These are phyloP conservation scores for Diplazon laetatorius DNA, from an alignment of 2,888 invertebrate genomes.

Conservation along the genomic window DNA sequence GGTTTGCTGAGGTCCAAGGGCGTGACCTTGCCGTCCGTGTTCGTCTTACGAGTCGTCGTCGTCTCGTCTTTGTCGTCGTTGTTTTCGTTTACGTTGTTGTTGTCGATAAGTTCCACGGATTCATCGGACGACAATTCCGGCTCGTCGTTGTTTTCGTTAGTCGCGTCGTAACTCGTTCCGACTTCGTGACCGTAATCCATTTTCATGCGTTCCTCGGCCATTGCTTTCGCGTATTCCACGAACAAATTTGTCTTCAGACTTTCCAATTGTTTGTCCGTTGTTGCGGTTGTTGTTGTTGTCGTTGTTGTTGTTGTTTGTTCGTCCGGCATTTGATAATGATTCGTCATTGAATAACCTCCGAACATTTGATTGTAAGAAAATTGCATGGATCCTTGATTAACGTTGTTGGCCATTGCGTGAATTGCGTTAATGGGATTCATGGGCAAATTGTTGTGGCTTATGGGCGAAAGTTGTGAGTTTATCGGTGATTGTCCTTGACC, in stretches of 20 bases:
- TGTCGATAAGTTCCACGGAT: no score
- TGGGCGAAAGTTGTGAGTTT: conserved; percentile 65
- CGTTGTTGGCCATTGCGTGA: conserved; percentile 36
- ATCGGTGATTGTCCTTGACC: conserved; percentile 26
- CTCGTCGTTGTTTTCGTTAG: not conserved
- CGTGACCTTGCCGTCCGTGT: conserved; percentile 77
- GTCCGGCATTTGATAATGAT: conserved; percentile 52
- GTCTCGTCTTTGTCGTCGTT: no score
- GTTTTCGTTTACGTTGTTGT: no score
- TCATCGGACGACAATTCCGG: no score
- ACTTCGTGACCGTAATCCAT: conserved; percentile 62
- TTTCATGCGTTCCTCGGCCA: conserved; percentile 48
- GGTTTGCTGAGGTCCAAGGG: conserved; percentile 86
- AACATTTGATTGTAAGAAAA: conserved; percentile 70
- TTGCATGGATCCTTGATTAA: conserved; percentile 77
- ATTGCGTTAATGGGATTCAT: conserved; percentile 50
- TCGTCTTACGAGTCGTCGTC: no score
- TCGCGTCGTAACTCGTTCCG: conserved; percentile 27
- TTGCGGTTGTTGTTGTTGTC: no score
- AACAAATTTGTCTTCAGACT: conserved; percentile 49
- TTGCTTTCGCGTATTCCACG: conserved; percentile 62
- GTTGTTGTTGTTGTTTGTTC: no score
- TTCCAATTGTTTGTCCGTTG: conserved; percentile 62
- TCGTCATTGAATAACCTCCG: conserved; percentile 60
- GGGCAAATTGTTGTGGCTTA: conserved; percentile 54